phyloP scores from a whole-genome alignment of 2,888 invertebrate genomes.

The Drosophila longiperda region DNA sequence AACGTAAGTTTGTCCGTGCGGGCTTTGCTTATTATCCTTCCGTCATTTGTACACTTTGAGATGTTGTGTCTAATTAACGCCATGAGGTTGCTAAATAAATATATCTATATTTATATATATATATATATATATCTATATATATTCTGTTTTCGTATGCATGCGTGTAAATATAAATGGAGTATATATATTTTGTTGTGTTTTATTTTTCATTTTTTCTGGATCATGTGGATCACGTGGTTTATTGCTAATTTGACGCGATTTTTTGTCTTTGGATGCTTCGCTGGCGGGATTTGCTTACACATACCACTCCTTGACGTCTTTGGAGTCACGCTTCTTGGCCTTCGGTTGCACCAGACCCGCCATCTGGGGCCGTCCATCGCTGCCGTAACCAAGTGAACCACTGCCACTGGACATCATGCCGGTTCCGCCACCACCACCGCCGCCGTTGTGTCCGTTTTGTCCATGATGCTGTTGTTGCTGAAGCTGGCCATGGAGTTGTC shows the following conservation, averaged over 20 bases:
- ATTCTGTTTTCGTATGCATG: conserved; percentile 27
- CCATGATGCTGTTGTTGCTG: conserved; percentile 62
- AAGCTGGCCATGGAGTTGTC: conserved; percentile 57
- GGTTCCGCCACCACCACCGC: conserved; percentile 50
- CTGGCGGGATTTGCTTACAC: conserved; percentile 87
- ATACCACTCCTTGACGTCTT: conserved; percentile 98
- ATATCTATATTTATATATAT: conserved; percentile 25
- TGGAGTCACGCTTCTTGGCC: conserved; percentile 90
- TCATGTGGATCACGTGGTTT: conserved; percentile 39
- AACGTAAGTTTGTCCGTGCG: conserved; percentile 29
- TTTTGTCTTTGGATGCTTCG: background rate
- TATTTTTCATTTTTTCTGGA: background rate
- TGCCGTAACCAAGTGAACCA: conserved; percentile 76
- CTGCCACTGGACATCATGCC: conserved; percentile 81
- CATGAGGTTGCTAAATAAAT: conserved; percentile 53
- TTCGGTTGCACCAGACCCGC: conserved; percentile 85
- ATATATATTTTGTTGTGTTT: conserved; percentile 1
- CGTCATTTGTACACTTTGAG: conserved; percentile 48
- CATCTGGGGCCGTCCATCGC: conserved; percentile 84
- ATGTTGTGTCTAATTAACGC: conserved; percentile 55
- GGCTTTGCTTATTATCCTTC: conserved; percentile 46
- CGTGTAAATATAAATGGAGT: conserved; percentile 26
- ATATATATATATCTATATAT: conserved; percentile 24
- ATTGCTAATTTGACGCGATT: conserved; percentile 82
- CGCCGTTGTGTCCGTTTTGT: conserved; percentile 53